Evolutionary conservation across 1,140 invertebrate species (phyloP), one percentile per base, ranked within the genome.

Genomic region (Cephus cinctus): DNA sequence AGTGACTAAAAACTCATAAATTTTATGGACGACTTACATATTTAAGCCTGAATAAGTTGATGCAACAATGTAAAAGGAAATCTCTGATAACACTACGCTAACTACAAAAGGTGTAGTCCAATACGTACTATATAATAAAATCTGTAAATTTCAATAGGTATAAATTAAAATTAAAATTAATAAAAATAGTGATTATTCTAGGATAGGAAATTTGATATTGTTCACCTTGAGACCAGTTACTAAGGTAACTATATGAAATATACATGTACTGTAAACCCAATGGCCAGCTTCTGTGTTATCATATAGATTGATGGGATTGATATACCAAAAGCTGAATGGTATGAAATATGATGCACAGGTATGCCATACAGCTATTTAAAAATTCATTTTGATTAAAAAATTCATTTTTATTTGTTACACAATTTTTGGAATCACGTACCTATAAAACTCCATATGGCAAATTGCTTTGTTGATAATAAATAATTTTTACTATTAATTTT

Each of bases 81-180:
- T 19, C 53, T 86, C 71, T 0, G 87, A 86, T 12, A 83, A 53
- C 3, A 82, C 8, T 2, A 84, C 62, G 15, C 81, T 79, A 0
- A 73, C 44, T 8, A 86, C 69, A 52, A 86, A 83, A 20, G 81
- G 70, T 39, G 75, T 52, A 1, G 81, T 86, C 58, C 86, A 83
- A 65, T 85, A 87, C 39, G 79, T 80, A 20, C 85, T 83, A 48
- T 83, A 77, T 15, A 90, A 61, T 59, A 82, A 79, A 50, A 88
- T 62, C 80, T 87, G 1, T 25, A n/a, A 41, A 52, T 49, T 18
- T 31, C 15, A 36, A 43, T 34, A 38, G 19, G 72, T 34, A 21
- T 57, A 19, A 36, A 11, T 54, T 2, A 38, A 25, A 25, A 19
- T 27, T 11, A 32, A 46, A 15, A 23, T 34, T 31, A 36, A 41